These are phyloP conservation scores for Tetragonula carbonaria DNA, from an alignment of 2,888 invertebrate genomes.

Conservation along the genomic window DNA sequence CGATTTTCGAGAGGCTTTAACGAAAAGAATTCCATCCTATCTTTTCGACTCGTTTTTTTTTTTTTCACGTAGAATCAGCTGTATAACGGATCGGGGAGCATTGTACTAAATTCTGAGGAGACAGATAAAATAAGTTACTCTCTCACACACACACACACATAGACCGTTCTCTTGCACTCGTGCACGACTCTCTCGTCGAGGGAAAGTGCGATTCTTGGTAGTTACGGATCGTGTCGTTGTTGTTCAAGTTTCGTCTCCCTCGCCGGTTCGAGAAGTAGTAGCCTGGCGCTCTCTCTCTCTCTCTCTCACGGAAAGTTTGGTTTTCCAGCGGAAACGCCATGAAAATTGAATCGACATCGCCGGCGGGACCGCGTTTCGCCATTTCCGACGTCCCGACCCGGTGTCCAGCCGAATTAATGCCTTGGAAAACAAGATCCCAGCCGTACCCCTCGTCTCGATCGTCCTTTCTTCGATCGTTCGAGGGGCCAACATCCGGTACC, in stretches of 20 bases:
- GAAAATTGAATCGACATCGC: constrained; percentile 68
- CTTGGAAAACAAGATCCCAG: constrained; percentile 60
- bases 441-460: background rate
- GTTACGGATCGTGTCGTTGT: constrained; percentile 3
- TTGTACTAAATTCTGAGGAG: background rate
- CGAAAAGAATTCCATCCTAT: no score
- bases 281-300: no score
- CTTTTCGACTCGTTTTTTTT: no score
- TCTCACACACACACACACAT: no score
- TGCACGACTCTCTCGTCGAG: background rate
- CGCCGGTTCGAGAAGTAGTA: background rate
- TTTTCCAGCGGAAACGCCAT: constrained; percentile 61
- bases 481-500: constrained; percentile 36
- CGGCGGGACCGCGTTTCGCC: constrained; percentile 50
- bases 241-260: constrained; percentile 8
- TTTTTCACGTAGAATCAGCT: no score
- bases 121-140: background rate
- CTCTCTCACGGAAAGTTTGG: constrained; percentile 36
- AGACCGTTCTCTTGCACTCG: background rate
- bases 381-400: constrained; percentile 61
- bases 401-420: constrained; percentile 69
- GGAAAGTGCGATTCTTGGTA: constrained; percentile 15
- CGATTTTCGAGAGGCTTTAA: no score
- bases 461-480: constrained; percentile 8
- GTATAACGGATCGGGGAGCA: background rate